A percentile compares a stretch with the other conserved stretches of the same genome.
phyloP scores from a whole-genome alignment of 2,113 vertebrate species.

The Maccullochella peelii region DNA sequence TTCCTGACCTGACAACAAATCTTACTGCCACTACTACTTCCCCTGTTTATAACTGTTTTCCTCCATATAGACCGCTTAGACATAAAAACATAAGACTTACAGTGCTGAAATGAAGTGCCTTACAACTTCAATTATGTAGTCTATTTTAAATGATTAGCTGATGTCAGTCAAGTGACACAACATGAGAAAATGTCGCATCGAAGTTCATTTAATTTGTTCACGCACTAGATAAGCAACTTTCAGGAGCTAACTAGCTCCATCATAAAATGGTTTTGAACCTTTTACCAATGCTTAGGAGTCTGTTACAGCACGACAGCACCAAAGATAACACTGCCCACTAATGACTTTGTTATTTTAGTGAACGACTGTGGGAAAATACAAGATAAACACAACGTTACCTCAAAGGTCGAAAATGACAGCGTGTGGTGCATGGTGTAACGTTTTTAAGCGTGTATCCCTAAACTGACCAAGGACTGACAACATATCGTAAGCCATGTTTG shows the following conservation, averaged over 20 bases:
- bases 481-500: background rate
- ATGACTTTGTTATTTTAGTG: too few species aligned
- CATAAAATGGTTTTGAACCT: background rate
- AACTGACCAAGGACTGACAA: background rate
- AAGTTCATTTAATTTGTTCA: background rate
- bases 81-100: too few species aligned
- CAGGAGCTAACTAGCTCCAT: background rate
- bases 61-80: background rate
- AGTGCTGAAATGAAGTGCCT: background rate
- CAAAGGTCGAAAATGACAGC: background rate
- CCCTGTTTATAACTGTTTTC: background rate
- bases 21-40: background rate
- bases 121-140: background rate
- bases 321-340: too few species aligned
- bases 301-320: accelerated
- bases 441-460: background rate
- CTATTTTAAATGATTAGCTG: background rate
- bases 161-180: background rate
- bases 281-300: background rate
- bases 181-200: background rate
- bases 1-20: background rate
- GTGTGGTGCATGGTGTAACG: too few species aligned
- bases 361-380: background rate
- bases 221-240: too few species aligned
- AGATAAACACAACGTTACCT: background rate